Conservation (phyloP, 2,888 invertebrate genomes). For the Yponomeuta cagnagella region DNA sequence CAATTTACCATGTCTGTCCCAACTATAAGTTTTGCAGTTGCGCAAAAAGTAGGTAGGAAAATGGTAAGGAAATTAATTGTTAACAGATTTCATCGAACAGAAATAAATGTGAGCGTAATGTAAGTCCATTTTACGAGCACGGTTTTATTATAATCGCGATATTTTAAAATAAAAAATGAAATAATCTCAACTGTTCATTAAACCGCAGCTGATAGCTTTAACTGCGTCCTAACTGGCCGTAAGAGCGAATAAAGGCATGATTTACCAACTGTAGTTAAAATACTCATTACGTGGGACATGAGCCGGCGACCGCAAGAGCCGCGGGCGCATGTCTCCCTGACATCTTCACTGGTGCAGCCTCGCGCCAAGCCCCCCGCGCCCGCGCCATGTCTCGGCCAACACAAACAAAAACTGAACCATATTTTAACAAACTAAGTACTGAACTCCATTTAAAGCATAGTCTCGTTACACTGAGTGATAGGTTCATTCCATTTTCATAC, state of each 20-base stretch:
- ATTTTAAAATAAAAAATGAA: conserved; percentile 10
- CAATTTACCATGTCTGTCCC: neutral
- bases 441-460: conserved; percentile 12
- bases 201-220: conserved; percentile 16
- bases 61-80: neutral
- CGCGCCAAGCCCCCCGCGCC: conserved; percentile 14
- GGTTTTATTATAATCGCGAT: neutral
- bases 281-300: conserved; percentile 58
- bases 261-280: conserved; percentile 66
- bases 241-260: conserved; percentile 38
- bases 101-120: neutral
- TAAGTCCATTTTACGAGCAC: neutral
- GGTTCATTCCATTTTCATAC: conserved; percentile 9
- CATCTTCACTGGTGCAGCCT: conserved; percentile 43
- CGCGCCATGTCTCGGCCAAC: conserved; percentile 21
- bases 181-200: conserved; percentile 14
- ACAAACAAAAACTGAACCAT: conserved; percentile 22
- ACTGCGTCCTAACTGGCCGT: conserved; percentile 14
- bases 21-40: neutral
- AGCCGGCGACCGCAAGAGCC: conserved; percentile 37
- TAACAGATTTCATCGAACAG: neutral
- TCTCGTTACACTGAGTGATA: conserved; percentile 13
- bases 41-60: neutral
- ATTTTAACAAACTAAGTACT: conserved; percentile 18
- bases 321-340: conserved; percentile 47